Conservation (phyloP, 2,888 invertebrate genomes). For the Pseudococcus longispinus region DNA sequence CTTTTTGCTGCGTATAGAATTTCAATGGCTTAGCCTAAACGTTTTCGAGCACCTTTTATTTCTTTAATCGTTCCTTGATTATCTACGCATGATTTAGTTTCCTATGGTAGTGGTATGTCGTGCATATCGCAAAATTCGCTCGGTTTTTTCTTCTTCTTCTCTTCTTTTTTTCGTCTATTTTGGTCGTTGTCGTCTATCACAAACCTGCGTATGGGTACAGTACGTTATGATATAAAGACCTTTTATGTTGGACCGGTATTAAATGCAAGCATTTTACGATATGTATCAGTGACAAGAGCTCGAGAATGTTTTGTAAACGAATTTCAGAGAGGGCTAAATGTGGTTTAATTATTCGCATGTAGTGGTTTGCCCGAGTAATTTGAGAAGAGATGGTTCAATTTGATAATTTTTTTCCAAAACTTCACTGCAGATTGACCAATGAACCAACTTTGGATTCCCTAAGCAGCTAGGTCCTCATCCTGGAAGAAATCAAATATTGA, state of each 20-base stretch:
- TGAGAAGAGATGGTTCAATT: too few relatives aligned
- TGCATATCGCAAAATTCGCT: constrained; percentile 47
- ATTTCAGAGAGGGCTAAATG: not conserved
- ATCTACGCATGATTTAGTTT: constrained; percentile 56
- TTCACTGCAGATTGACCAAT: too few relatives aligned
- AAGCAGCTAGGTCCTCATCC: too few relatives aligned
- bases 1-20: constrained; percentile 51
- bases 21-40: constrained; percentile 52
- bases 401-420: too few relatives aligned
- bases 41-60: constrained; percentile 53
- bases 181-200: not conserved
- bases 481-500: too few relatives aligned
- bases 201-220: not conserved
- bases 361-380: too few relatives aligned
- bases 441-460: too few relatives aligned
- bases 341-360: not conserved
- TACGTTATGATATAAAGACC: not conserved
- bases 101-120: constrained; percentile 2
- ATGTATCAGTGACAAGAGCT: not conserved
- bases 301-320: not conserved
- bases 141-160: constrained; percentile 24
- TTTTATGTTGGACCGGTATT: constrained; percentile 25
- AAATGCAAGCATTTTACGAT: not conserved
- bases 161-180: not conserved
- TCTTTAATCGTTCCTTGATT: constrained; percentile 56